Evolutionary conservation across 2,113 vertebrate species (phyloP), one percentile per base, ranked within the genome.

Genomic region (Oncorhynchus keta): DNA sequence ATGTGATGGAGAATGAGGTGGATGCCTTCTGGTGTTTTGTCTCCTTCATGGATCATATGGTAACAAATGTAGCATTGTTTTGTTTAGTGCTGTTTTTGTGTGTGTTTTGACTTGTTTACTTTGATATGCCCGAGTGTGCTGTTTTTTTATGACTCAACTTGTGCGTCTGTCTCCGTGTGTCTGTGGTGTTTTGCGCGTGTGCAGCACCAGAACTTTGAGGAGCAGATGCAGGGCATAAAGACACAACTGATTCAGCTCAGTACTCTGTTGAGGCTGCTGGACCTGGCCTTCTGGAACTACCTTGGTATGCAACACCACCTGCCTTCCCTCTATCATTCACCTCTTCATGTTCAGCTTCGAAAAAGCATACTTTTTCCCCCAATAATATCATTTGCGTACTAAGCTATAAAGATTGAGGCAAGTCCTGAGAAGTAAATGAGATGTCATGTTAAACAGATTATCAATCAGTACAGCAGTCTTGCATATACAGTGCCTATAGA

Each of bases 181-280:
- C 13, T 77, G 59, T 72, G 45, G 30, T 81, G 62, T 73, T n/a
- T 61, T 61, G n/a, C 22, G 35, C n/a, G n/a, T 59, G 85, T 81
- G 70, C 87, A 99, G 98, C 97, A 98, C 85, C 95, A 97, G 82
- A 99, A 99, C 94, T 99, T 99, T 87, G 98, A 99, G 93, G 98
- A 99, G 88, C 97, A 98, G 93, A 99, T 99, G 97, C 96, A 97
- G 90, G 97, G 98, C 35, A 99, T 99, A 97, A 98, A 99, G 94
- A 96, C 94, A 5, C 97, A 99, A 86, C 91, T 99, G 83, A 94
- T 97, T 81, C 97, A 99, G 39, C 94, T 99, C 87, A 95, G 97
- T 80, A 93, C 95, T n/a, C 94, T 99, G 90, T 95, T 99, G 82
- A 92, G 97, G 28, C 94, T 99, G 74, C 88, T 99, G 88, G 97